These are phyloP conservation scores for Sphaerophoria rueppellii DNA, from an alignment of 2,888 invertebrate genomes.

Conservation along the genomic window DNA sequence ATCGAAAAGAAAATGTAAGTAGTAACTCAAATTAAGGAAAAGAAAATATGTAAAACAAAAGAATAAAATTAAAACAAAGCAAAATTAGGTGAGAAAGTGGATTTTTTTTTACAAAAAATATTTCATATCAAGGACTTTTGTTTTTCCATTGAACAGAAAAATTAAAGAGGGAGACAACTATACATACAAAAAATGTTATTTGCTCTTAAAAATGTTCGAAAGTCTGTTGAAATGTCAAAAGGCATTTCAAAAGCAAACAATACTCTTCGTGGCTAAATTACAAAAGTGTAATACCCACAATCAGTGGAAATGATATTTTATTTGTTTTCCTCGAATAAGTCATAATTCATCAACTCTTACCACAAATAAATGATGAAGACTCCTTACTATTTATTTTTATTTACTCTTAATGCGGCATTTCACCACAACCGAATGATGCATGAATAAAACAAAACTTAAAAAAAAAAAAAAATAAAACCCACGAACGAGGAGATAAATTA, in stretches of 20 bases:
- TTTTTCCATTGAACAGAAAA: too few species aligned
- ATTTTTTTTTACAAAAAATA: too few species aligned
- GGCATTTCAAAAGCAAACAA: too few species aligned
- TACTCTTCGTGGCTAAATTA: too few species aligned
- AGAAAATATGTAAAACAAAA: background rate
- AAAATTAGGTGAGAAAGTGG: too few species aligned
- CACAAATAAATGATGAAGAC: slow-evolving; percentile 24
- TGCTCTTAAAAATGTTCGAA: too few species aligned
- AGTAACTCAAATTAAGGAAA: slow-evolving; percentile 11
- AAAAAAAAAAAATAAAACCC: background rate
- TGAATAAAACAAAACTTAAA: slow-evolving; percentile 17
- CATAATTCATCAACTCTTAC: slow-evolving; percentile 21
- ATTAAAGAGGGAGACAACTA: too few species aligned
- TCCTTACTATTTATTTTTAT: slow-evolving; percentile 10
- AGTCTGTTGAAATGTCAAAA: too few species aligned
- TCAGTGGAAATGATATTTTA: too few species aligned
- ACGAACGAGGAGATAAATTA: background rate
- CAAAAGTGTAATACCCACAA: too few species aligned
- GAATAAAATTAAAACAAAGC: background rate
- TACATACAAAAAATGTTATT: too few species aligned
- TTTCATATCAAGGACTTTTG: too few species aligned
- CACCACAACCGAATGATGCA: slow-evolving; percentile 36
- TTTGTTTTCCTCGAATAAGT: slow-evolving; percentile 7
- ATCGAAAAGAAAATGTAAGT: slow-evolving; percentile 41
- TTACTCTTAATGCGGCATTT: slow-evolving; percentile 2